These are phyloP conservation scores for Vanessa tameamea DNA, from an alignment of 1,140 invertebrate species.

Conservation along the genomic window DNA sequence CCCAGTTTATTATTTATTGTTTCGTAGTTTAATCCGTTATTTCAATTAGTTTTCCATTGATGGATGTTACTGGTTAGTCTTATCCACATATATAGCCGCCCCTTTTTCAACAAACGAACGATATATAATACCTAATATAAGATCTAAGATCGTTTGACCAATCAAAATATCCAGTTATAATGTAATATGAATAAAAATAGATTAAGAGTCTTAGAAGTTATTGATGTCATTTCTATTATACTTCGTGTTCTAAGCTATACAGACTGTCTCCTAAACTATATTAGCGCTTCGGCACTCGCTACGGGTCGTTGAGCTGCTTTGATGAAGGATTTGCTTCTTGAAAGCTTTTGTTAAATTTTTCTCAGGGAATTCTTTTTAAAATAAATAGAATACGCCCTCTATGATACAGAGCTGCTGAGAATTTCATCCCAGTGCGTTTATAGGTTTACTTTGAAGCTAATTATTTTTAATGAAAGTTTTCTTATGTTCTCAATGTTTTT, in stretches of 20 bases:
- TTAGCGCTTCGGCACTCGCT: constrained; percentile 65
- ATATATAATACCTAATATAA: no score
- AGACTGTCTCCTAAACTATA: constrained; percentile 70
- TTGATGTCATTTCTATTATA: constrained; percentile 18
- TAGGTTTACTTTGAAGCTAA: background rate
- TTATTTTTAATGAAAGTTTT: background rate
- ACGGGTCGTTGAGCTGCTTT: constrained; percentile 68
- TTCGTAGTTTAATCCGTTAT: no score
- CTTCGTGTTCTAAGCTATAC: constrained; percentile 33
- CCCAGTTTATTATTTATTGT: no score
- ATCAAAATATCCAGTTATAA: background rate
- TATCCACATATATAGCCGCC: no score
- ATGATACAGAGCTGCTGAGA: constrained; percentile 39
- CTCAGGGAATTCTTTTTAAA: constrained; percentile 62
- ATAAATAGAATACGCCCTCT: constrained; percentile 56
- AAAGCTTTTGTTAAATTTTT: constrained; percentile 76
- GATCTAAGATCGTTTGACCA: no score
- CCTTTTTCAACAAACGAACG: no score
- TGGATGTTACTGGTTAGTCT: no score
- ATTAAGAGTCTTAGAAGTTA: background rate
- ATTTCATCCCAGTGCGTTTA: constrained; percentile 5
- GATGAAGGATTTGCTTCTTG: constrained; percentile 73
- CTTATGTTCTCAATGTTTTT: background rate
- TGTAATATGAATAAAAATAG: background rate
- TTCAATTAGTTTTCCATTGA: no score